Percentiles rank a stretch among this genome's conserved stretches.
Evolutionary conservation across 2,113 vertebrate genomes (phyloP).

Genomic region (Ailurus styani): DNA sequence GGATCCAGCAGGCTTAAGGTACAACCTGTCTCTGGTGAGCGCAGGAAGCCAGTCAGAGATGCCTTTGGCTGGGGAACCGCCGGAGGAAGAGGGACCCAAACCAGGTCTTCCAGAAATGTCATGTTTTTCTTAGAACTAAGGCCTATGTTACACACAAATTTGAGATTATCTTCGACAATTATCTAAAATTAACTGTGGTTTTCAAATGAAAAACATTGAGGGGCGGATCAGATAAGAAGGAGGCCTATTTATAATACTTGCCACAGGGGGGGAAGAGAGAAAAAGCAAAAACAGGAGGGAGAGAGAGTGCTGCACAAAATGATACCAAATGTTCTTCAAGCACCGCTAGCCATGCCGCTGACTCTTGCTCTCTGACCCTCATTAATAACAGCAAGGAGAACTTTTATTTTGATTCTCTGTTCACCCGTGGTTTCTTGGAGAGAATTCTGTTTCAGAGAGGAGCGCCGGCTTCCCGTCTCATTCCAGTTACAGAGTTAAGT

Average conservation of each 20-base stretch:
- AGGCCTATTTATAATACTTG: conserved; percentile 80
- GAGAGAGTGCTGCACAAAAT: not conserved
- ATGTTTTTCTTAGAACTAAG: conserved; percentile 81
- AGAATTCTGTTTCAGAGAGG: not conserved
- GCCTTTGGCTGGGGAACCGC: not conserved
- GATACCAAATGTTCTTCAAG: conserved; percentile 17
- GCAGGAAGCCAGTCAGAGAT: conserved; percentile 6
- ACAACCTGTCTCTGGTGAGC: conserved; percentile 34
- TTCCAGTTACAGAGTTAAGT: not conserved
- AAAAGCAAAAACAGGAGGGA: not conserved
- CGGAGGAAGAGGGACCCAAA: conserved; percentile 62
- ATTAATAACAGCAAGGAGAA: conserved; percentile 37
- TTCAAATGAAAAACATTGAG: conserved; percentile 86
- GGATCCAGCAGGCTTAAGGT: conserved; percentile 49
- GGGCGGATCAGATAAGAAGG: conserved; percentile 81
- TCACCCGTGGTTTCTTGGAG: conserved; percentile 55
- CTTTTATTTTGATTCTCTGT: conserved; percentile 3
- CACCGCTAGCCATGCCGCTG: not conserved
- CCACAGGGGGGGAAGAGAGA: not conserved
- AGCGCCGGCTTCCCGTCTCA: not conserved
- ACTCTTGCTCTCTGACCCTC: conserved; percentile 42
- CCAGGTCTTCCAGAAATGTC: conserved; percentile 69
- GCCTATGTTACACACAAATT: conserved; percentile 79
- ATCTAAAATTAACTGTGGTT: conserved; percentile 88
- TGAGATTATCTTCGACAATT: conserved; percentile 83